Evolutionary conservation across 92 coral and sea anemone species (phyloP).

Genomic region (Pocillopora grandis): DNA sequence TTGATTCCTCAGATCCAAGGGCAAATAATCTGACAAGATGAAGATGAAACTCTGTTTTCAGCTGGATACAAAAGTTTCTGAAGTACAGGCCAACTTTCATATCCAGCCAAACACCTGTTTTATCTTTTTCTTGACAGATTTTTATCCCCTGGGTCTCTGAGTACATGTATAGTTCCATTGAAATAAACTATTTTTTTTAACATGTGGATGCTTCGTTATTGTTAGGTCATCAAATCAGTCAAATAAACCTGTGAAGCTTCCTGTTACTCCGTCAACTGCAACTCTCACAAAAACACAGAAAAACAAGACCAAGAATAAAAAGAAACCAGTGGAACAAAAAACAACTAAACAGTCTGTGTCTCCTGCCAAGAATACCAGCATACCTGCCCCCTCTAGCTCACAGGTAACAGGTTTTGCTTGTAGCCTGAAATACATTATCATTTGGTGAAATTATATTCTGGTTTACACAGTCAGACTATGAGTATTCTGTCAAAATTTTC

Average conservation of each 20-base stretch:
- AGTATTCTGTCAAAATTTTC: no score
- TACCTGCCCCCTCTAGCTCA: conserved; percentile 7
- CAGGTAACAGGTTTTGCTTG: conserved; percentile 10
- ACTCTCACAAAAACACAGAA: conserved; percentile 26
- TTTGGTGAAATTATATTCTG: no score
- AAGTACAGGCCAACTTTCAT: no score
- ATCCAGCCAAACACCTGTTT: no score
- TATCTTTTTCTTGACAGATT: no score
- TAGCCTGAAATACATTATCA: neutral
- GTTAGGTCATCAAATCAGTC: conserved; percentile 32
- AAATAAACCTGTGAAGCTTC: conserved; percentile 26
- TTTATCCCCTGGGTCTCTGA: no score
- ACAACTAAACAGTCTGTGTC: conserved; percentile 13
- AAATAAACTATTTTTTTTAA: no score
- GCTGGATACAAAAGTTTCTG: no score
- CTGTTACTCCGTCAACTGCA: conserved; percentile 39
- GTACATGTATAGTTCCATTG: neutral
- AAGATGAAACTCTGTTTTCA: no score
- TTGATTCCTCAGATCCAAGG: no score
- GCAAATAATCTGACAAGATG: no score
- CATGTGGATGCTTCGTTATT: neutral
- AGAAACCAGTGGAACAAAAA: conserved; percentile 13
- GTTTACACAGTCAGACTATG: no score
- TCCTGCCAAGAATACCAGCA: neutral
- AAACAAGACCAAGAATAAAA: conserved; percentile 37